Percentiles rank a stretch among this genome's conserved stretches.
Conservation (phyloP, 2,797 vertebrate species). For the Sebastes steindachneri region DNA sequence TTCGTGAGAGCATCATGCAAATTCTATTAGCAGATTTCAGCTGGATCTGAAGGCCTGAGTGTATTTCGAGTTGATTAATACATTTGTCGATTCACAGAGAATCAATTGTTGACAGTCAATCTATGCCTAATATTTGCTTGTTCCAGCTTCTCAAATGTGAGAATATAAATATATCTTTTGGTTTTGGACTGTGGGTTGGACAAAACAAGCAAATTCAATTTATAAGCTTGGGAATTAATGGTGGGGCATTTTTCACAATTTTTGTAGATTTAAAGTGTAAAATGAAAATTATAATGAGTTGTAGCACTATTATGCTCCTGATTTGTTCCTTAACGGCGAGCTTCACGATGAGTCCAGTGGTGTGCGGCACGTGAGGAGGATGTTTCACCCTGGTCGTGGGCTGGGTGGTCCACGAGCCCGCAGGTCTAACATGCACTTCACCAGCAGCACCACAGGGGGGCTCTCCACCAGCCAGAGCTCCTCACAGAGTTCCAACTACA, state of each 20-base stretch:
- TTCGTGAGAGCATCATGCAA: not conserved
- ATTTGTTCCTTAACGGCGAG: constrained; percentile 83
- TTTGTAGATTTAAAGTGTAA: not conserved
- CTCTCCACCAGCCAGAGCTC: constrained; percentile 98
- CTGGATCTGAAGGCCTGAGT: not conserved
- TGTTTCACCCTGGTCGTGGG: constrained; percentile 98
- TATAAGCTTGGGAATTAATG: not conserved
- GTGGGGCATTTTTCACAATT: not conserved
- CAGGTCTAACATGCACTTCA: constrained; percentile 99
- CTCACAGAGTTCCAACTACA: constrained; percentile 97
- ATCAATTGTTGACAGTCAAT: not conserved
- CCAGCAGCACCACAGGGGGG: constrained; percentile 95
- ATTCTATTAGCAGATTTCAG: not conserved
- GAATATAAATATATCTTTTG: not conserved
- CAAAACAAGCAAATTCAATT: not conserved
- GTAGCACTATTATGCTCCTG: not conserved
- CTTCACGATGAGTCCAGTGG: constrained; percentile 96
- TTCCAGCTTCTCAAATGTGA: not conserved
- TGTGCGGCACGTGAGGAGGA: constrained; percentile 97
- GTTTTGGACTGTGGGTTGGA: not conserved
- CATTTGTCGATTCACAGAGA: not conserved
- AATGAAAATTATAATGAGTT: not conserved
- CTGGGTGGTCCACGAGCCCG: constrained; percentile 95
- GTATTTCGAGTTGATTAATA: not conserved
- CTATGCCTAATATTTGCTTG: not conserved